Base-by-base conservation (phyloP, 2,113 vertebrate genomes). In the Sardina pilchardus region DNA sequence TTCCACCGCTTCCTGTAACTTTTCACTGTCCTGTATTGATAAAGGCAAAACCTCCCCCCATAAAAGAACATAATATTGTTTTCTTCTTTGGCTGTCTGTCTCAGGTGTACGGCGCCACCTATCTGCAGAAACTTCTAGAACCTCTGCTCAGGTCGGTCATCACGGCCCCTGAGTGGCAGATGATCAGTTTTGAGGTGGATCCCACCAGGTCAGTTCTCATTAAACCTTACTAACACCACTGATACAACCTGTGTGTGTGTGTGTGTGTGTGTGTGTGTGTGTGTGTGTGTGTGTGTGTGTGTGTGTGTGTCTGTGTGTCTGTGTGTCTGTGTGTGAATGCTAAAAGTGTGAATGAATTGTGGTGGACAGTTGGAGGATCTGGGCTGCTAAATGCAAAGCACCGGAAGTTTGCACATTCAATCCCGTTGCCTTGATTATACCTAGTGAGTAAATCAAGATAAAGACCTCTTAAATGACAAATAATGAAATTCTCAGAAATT, bases 121-220 rank as follows among this genome's bases (percentile, higher is more conserved):
- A 99, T 85, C 91, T 99, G 71, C 98, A 99, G 92, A 99, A 99
- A 92, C 96, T 99, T 9, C 90, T 99, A 92, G 98, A 99, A 7
- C 98, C 98, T 63, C 91, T 99, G 2, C 89, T 99, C 63, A 94
- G 95, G 91, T 95, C 96, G 10, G 96, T 99, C 83, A 98, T 99
- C 92, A 97, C 96, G 0, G 97, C 97, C 12, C 93, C 96, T 1
- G 98, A 99, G 36, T 97, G 96, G 96, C 96, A 97, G 43, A 96
- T 97, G 47, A 96, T 99, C 91, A 98, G 97, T 93, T 99, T 99
- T 93, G 98, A 99, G 94, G 98, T 99, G 88, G 98, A 99, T 92
- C 97, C 98, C 81, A 98, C 98, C 92, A 98, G 98, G 98, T 97
- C 63, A 30, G 63, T 71, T 10, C 63, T 63, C 24, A 34, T 9